Evolutionary conservation across 2,888 invertebrate genomes (phyloP).

Genomic region (Pseudococcus viburni): DNA sequence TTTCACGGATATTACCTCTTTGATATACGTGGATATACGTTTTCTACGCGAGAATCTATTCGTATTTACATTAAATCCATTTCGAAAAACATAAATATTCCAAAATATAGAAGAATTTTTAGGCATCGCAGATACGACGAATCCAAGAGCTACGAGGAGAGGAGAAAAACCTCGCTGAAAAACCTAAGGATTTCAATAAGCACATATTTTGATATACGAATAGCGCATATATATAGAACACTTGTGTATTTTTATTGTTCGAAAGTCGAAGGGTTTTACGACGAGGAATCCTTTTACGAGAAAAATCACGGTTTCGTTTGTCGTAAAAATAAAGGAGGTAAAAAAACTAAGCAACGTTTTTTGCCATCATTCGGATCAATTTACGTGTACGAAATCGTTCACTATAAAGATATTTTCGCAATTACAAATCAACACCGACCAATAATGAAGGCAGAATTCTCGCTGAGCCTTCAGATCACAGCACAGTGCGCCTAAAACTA

Average conservation of each 20-base stretch:
- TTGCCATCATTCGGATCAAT: constrained; percentile 9
- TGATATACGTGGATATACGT: background rate
- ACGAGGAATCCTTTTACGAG: constrained; percentile 13
- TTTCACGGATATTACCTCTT: background rate
- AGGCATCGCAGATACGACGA: background rate
- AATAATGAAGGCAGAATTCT: constrained; percentile 22
- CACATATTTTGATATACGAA: constrained; percentile 31
- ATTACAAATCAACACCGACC: constrained; percentile 41
- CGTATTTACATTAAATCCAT: constrained; percentile 4
- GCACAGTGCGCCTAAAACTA: background rate
- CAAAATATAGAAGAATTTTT: background rate
- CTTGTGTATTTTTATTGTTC: constrained; percentile 31
- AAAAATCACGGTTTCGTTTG: constrained; percentile 46
- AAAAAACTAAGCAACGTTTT: constrained; percentile 4
- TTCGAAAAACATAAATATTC: background rate
- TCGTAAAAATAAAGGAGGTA: constrained; percentile 21
- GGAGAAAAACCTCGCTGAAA: background rate
- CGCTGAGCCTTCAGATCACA: constrained; percentile 11
- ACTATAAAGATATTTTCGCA: constrained; percentile 25
- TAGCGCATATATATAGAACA: constrained; percentile 10
- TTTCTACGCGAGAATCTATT: background rate
- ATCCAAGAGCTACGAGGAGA: background rate
- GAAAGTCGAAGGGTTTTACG: constrained; percentile 12
- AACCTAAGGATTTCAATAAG: constrained; percentile 27
- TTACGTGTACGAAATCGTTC: constrained; percentile 29